Evolutionary conservation across 2,888 invertebrate species (phyloP).

Genomic region (Pardosa pseudoannulata): DNA sequence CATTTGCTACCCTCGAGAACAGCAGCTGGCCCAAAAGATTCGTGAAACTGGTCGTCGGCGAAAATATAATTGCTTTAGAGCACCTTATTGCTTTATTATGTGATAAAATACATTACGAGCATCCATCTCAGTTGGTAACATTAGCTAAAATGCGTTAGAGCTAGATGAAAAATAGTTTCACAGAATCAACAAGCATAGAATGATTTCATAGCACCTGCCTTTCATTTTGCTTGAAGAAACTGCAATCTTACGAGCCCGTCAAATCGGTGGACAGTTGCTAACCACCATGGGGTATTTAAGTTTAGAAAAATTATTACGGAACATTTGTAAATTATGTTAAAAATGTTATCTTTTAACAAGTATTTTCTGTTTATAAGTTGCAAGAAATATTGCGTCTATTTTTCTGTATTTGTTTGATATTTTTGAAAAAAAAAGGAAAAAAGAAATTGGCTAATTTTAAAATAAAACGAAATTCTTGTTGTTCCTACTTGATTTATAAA

Average conservation of each 20-base stretch:
- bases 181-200: not conserved
- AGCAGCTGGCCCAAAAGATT: too few relatives aligned
- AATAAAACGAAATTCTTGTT: slow-evolving; percentile 36
- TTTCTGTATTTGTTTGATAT: slow-evolving; percentile 68
- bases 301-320: slow-evolving; percentile 1
- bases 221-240: not conserved
- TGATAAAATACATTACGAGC: not conserved
- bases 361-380: slow-evolving; percentile 55
- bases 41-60: not conserved
- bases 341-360: slow-evolving; percentile 53
- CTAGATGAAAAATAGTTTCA: slow-evolving; percentile 5
- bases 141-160: slow-evolving; percentile 2
- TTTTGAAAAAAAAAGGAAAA: slow-evolving; percentile 38
- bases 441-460: slow-evolving; percentile 67
- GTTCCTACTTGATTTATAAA: not conserved
- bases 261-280: not conserved
- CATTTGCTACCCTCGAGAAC: too few relatives aligned
- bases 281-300: not conserved
- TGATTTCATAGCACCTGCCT: not conserved
- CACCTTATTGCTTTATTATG: not conserved
- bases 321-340: slow-evolving; percentile 37
- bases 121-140: not conserved
- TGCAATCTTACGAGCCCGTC: not conserved
- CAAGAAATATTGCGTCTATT: slow-evolving; percentile 44
- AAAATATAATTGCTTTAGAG: not conserved